Conservation (phyloP, 2,797 vertebrate species). For the Chaetodon trifasciatus region DNA sequence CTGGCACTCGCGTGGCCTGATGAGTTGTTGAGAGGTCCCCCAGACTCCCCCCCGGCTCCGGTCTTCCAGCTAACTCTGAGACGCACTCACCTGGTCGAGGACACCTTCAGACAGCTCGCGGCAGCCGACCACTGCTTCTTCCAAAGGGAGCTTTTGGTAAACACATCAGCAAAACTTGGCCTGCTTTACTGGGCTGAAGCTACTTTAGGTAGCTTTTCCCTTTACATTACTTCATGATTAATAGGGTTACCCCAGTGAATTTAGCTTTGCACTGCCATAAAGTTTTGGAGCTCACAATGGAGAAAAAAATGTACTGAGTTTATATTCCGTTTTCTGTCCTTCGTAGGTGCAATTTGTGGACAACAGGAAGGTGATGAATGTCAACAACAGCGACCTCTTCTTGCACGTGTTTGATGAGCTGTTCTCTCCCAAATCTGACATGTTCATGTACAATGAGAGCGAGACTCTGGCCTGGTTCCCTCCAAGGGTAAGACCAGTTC, state of each 20-base stretch:
- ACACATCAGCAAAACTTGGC: background rate
- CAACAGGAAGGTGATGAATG: constrained; percentile 76
- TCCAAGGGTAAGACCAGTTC: constrained; percentile 83
- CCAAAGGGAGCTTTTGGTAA: constrained; percentile 74
- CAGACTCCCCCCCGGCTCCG: constrained; percentile 17
- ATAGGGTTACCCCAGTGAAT: background rate
- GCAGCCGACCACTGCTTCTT: constrained; percentile 60
- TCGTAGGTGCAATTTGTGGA: constrained; percentile 81
- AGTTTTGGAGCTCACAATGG: background rate
- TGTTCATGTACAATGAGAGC: constrained; percentile 91
- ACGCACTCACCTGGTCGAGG: constrained; percentile 78
- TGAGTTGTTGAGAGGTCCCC: fast-evolving
- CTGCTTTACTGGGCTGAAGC: background rate
- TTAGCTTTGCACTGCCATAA: background rate
- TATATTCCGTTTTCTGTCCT: background rate
- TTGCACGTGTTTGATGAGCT: constrained; percentile 91
- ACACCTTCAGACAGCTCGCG: constrained; percentile 79
- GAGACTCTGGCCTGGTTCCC: constrained; percentile 94
- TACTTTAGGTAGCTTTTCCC: background rate
- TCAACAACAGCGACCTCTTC: constrained; percentile 93
- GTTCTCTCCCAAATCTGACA: constrained; percentile 87
- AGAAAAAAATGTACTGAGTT: background rate
- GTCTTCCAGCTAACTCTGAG: constrained; percentile 75
- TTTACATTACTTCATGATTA: background rate
- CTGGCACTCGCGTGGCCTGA: fast-evolving